Evolutionary conservation across 1,140 invertebrate genomes (phyloP).

Genomic region (Mycetomoellerius zeteki): DNA sequence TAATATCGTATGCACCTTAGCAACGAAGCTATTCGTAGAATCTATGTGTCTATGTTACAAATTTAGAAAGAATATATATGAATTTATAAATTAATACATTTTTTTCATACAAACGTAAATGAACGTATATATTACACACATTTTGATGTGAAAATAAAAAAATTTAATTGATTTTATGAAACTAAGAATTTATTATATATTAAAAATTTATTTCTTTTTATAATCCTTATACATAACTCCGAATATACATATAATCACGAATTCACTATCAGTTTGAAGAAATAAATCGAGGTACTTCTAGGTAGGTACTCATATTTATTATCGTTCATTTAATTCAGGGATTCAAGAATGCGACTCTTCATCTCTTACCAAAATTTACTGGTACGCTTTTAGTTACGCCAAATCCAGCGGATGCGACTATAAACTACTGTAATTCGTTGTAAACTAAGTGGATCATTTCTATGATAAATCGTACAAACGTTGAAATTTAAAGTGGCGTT

Average conservation of each 20-base stretch:
- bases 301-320: neutral
- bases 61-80: neutral
- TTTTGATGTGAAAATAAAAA: conserved; percentile 11
- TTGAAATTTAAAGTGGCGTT: conserved; percentile 53
- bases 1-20: neutral
- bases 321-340: conserved; percentile 3
- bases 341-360: conserved; percentile 8
- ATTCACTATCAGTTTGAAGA: neutral
- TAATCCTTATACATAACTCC: neutral
- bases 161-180: neutral
- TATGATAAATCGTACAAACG: conserved; percentile 54
- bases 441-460: conserved; percentile 52
- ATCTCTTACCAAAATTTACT: conserved; percentile 30
- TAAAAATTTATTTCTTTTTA: conserved; percentile 15
- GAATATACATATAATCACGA: neutral
- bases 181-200: no score
- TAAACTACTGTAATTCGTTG: conserved; percentile 42
- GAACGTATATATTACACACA: neutral
- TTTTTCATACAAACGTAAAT: neutral
- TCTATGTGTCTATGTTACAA: neutral
- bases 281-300: conserved; percentile 12
- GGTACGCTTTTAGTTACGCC: conserved; percentile 23
- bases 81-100: neutral
- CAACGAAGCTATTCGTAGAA: neutral
- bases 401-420: conserved; percentile 19